Base-by-base conservation (phyloP, 1,140 invertebrate genomes). In the Nomia melanderi region DNA sequence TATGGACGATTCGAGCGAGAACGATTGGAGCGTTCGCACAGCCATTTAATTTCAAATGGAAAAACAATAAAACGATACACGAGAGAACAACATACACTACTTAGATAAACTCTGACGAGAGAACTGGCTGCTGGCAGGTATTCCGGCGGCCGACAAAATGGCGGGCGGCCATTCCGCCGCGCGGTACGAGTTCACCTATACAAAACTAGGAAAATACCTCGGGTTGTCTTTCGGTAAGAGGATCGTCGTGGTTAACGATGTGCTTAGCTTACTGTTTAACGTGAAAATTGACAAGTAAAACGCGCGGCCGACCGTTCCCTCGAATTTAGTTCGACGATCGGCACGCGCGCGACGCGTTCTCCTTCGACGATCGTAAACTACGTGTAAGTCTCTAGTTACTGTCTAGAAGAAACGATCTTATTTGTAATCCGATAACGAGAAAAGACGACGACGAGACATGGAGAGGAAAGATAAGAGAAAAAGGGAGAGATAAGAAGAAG, bases 1-100 rank as follows among this genome's bases (percentile, higher is more conserved):
- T 62, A 14, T 62, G 73, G 74, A 83, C 81, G 78, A 77, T 74
- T 85, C 83, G 83, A 84, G 83, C 83, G 83, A 85, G 82, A 85
- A 85, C 50, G 82, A 85, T 85, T 84, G 71, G 82, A 78, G 63
- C 59, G 65, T 75, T 39, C 65, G 62, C 77, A 75, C 72, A 65
- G 47, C 62, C 54, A 54, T 79, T 75, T 54, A 72, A 60, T 81
- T 73, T 23, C 57, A 50, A 74, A 79, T 75, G 39, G 70, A 70
- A 77, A 77, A 77, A 56, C 72, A 70, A 71, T 62, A 14, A 41
- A 25, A 79, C 78, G 79, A 77, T 75, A 77, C 77, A 79, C 62
- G 77, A 77, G 64, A 82, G 25, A 78, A 65, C 56, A 36, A 75
- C 66, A 56, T 79, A 79, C 71, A 79, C 57, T 79, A 65, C 53